Conservation (phyloP, 2,888 invertebrate species). For the Gari tellinella region DNA sequence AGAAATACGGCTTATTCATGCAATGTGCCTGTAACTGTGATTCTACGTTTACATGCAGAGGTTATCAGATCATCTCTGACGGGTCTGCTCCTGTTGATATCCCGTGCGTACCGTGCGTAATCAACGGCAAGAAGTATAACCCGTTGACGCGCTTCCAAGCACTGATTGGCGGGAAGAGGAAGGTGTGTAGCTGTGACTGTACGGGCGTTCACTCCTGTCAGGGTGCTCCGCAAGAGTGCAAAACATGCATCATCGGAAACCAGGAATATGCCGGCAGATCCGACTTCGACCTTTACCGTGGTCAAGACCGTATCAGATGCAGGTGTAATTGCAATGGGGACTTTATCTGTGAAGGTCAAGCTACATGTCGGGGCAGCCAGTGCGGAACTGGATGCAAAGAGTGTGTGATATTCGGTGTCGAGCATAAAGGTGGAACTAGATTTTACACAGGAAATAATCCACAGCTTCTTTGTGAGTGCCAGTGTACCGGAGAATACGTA, state of each 20-base stretch:
- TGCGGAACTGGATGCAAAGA: constrained; percentile 50
- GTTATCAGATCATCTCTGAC: constrained; percentile 49
- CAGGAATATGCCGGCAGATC: constrained; percentile 61
- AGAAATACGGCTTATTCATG: constrained; percentile 52
- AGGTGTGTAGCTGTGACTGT: constrained; percentile 60
- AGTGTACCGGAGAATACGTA: constrained; percentile 69
- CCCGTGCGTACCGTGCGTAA: constrained; percentile 65
- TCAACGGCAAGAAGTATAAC: constrained; percentile 59
- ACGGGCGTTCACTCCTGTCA: constrained; percentile 56
- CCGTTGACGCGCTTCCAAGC: constrained; percentile 69
- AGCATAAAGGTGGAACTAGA: constrained; percentile 60
- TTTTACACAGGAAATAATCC: constrained; percentile 1
- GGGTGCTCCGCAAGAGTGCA: constrained; percentile 23
- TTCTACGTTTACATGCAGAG: constrained; percentile 51
- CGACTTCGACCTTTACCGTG: constrained; percentile 59
- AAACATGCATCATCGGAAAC: constrained; percentile 65
- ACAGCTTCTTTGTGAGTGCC: constrained; percentile 70
- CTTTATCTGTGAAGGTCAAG: constrained; percentile 57
- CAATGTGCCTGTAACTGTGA: constrained; percentile 60
- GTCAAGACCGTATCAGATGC: constrained; percentile 35
- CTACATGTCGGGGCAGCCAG: neutral
- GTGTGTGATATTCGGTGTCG: constrained; percentile 66
- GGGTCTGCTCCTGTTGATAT: constrained; percentile 23
- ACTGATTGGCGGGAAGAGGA: constrained; percentile 44
- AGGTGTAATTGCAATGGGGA: constrained; percentile 55